Conservation (phyloP, 2,113 vertebrate species). For the Raja brachyura region DNA sequence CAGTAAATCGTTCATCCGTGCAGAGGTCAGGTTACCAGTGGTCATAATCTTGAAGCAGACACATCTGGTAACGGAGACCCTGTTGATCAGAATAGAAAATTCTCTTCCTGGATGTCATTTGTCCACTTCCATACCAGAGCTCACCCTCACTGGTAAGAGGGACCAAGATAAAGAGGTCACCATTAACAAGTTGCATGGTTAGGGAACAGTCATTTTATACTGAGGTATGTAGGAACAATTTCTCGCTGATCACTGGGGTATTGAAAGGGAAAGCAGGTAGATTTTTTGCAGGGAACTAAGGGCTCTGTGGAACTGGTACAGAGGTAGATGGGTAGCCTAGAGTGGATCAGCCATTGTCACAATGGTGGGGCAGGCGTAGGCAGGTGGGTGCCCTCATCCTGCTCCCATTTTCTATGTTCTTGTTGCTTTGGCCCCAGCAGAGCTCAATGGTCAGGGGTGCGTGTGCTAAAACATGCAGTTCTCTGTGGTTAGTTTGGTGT, state of each 20-base stretch:
- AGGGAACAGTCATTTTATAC: too few relatives aligned
- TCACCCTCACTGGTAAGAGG: background rate
- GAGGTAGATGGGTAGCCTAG: too few relatives aligned
- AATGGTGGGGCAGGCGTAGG: too few relatives aligned
- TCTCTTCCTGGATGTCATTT: background rate
- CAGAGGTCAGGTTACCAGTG: slow-evolving; percentile 7
- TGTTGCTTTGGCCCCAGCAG: background rate
- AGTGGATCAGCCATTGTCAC: too few relatives aligned
- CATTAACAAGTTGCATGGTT: too few relatives aligned
- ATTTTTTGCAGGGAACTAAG: too few relatives aligned
- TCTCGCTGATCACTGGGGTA: too few relatives aligned
- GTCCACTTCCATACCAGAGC: background rate
- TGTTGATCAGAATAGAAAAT: background rate
- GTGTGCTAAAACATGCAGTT: background rate
- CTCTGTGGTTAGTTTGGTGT: background rate
- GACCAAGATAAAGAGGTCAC: background rate
- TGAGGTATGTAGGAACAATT: too few relatives aligned
- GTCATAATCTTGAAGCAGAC: background rate
- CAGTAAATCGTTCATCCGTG: background rate
- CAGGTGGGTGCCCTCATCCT: too few relatives aligned
- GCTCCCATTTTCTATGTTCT: too few relatives aligned
- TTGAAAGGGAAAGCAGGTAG: too few relatives aligned
- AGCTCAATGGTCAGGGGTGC: background rate
- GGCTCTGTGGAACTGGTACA: too few relatives aligned
- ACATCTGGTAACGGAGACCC: slow-evolving; percentile 4